A percentile compares a stretch with the other conserved stretches of the same genome.
Evolutionary conservation across 2,797 vertebrate genomes (phyloP).

Genomic region (Chiloscyllium punctatum): DNA sequence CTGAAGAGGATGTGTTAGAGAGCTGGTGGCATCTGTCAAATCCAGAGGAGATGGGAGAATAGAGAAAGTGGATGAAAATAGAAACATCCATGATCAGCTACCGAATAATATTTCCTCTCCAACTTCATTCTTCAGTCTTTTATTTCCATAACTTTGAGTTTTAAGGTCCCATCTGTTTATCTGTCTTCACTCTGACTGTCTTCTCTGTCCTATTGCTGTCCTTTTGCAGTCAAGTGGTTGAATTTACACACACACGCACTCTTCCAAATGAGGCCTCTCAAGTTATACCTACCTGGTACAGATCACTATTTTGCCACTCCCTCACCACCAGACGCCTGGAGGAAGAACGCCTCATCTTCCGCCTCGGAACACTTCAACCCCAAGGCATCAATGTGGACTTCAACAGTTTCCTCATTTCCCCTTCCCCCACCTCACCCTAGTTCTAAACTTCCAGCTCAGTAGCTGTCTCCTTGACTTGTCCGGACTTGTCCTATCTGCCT

Average conservation of each 20-base stretch:
- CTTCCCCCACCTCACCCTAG: too few relatives aligned
- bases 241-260: neutral
- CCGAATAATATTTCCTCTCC: neutral
- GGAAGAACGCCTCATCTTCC: too few relatives aligned
- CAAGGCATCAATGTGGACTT: too few relatives aligned
- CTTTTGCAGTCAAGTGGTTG: neutral
- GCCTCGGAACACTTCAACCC: too few relatives aligned
- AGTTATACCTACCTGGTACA: neutral
- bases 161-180: neutral
- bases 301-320: too few relatives aligned
- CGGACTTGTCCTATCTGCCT: too few relatives aligned
- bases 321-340: too few relatives aligned
- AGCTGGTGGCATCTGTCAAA: neutral
- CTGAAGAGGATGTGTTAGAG: neutral
- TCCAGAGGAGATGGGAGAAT: neutral
- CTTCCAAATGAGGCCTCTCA: neutral
- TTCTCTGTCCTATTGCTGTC: neutral
- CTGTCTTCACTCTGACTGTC: neutral
- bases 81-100: neutral
- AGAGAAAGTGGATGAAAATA: neutral
- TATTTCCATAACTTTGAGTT: neutral
- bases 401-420: too few relatives aligned
- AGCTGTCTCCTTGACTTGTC: too few relatives aligned
- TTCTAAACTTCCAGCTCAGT: too few relatives aligned
- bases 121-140: neutral